Conservation (phyloP, 2,113 vertebrate genomes). For the Eubucco bourcierii region DNA sequence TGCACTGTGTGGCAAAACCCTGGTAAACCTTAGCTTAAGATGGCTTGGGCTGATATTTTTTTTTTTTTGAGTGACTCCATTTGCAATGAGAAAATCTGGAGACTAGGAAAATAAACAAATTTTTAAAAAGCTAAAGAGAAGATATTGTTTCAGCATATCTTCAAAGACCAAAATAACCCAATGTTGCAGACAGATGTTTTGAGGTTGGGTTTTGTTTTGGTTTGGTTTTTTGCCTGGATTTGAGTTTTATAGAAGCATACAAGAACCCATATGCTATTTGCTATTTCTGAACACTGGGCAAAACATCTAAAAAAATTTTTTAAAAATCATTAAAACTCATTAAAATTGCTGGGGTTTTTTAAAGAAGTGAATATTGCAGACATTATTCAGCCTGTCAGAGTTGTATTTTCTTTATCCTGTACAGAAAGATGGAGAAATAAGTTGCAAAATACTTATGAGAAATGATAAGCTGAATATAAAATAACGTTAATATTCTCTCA, state of each 20-base stretch:
- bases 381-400: neutral
- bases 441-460: slow-evolving; percentile 14
- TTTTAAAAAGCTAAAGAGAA: neutral
- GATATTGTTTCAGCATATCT: neutral
- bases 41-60: neutral
- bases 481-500: slow-evolving; percentile 31
- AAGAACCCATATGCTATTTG: neutral
- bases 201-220: neutral
- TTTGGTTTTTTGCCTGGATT: too few relatives aligned
- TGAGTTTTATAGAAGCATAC: neutral
- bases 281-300: neutral
- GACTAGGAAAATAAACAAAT: neutral
- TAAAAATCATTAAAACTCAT: neutral
- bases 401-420: slow-evolving; percentile 31
- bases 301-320: neutral
- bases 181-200: neutral
- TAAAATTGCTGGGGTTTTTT: neutral
- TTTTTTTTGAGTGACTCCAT: neutral
- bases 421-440: slow-evolving; percentile 32
- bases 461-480: neutral
- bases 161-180: neutral
- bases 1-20: neutral
- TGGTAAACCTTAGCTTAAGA: neutral
- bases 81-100: neutral
- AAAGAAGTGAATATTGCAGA: neutral